Evolutionary conservation across 2,113 vertebrate species (phyloP).

Genomic region (Rhagologus leucostigma): DNA sequence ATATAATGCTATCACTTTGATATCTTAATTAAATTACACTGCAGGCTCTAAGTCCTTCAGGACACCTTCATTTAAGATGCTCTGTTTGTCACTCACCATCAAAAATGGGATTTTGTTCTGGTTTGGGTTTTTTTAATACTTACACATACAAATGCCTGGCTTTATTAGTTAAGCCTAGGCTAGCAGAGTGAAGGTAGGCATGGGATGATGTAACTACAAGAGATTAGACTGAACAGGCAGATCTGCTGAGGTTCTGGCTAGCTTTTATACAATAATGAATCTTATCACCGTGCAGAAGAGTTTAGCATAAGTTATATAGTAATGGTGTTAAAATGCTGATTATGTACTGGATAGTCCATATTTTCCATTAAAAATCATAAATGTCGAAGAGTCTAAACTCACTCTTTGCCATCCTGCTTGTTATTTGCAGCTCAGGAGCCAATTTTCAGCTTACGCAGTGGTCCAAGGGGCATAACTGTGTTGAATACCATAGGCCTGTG

Average conservation of each 20-base stretch:
- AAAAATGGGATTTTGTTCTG: neutral
- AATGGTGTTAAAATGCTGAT: neutral
- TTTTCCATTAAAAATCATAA: neutral
- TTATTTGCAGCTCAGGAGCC: neutral
- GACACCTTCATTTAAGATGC: conserved; percentile 61
- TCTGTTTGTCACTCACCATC: conserved; percentile 64
- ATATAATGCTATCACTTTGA: conserved; percentile 69
- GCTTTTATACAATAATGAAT: neutral
- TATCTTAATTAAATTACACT: conserved; percentile 72
- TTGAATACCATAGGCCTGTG: neutral
- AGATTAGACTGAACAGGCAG: neutral
- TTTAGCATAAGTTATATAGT: neutral
- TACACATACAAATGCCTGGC: neutral
- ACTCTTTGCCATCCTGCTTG: neutral
- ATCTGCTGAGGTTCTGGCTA: neutral
- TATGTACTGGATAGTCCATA: neutral
- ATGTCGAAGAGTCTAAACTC: neutral
- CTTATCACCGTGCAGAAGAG: neutral
- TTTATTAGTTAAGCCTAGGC: conserved; percentile 24
- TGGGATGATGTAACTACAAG: neutral
- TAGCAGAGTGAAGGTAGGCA: neutral
- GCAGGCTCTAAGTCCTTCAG: conserved; percentile 68
- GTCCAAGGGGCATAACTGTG: neutral
- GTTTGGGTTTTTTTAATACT: neutral
- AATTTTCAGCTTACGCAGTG: neutral